Base-by-base conservation (phyloP, 2,113 vertebrate genomes). In the Lophura nycthemera region DNA sequence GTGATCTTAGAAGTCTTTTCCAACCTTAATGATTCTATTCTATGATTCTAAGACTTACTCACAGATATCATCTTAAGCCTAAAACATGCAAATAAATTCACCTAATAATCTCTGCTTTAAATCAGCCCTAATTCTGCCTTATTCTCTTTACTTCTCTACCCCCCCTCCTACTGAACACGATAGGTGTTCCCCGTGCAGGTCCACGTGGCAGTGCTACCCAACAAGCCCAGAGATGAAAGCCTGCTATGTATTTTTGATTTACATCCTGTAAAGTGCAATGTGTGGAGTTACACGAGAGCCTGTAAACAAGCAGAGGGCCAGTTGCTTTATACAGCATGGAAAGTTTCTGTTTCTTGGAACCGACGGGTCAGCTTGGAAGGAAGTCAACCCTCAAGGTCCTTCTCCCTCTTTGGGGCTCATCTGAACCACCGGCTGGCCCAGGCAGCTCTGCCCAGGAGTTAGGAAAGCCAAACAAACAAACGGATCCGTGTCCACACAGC, bases 261-360 rank as follows among this genome's bases (percentile, higher is more conserved):
- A 88, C 69, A 52, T 34, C 88, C 78, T 91, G 77, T 91, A 89
- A 94, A 91, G 84, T 1, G 3, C 71, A 77, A 27, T 10, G 5
- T 4, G 32, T 2, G 8, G 63, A 12, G 32, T 83, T 89, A 63
- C 74, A 47, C 3, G 61, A 93, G 45, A 69, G 57, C 32, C 61
- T 83, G 85, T 92, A 96, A 93, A 95, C 90, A 97, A 92, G 74
- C 61, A 20, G 61, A 78, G 81, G 11, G 70, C 73, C 71, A 71
- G 45, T 90, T 85, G 63, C 89, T 96, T 95, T 95, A 80, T 85
- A 73, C 81, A 96, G 90, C 95, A 92, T 32, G 77, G 95, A 97
- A 96, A 94, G 65, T 87, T 87, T 85, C 90, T 60, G 15, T 59
- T 91, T 77, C 97, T 96, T 94, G 93, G 92, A 96, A 95, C 8